Evolutionary conservation across 2,888 invertebrate species (phyloP), one percentile per base, ranked within the genome.

Genomic region (Caenorhabditis imperialis): DNA sequence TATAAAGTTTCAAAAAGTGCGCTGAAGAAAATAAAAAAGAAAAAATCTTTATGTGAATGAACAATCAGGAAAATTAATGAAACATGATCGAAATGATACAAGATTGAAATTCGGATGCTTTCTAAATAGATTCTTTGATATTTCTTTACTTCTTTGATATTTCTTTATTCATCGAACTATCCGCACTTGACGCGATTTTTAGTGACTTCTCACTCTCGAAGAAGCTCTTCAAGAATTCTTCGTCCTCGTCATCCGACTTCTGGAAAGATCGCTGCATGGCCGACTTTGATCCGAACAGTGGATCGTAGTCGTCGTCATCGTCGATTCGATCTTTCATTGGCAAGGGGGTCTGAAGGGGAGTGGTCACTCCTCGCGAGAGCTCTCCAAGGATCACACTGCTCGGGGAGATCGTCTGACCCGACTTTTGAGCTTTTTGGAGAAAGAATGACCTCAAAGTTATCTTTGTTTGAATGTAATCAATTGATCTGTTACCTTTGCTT

Each of bases 341-440:
- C 23, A 40, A n/a, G 3, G 55, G 55, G 1, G 55, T 55, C 20
- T 23, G 25, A 6, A 30, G 30, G 7, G 30, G 30, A 30, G 23
- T 25, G 3, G 20, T 44, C 16, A 16, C 8, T 27, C 12, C 55
- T 3, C 40, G 12, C 10, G 30, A 2, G 18, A 55, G 8, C 16
- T 55, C 30, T 30, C 55, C 55, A 1, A 55, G 33, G 30, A 55
- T 55, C 7, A 42, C 30, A 30, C 55, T 55, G 42, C 55, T 55
- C 3, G 55, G 55, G 2, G 55, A 55, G 4, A 55, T 22, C 12
- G 50, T 18, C 5, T 35, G 22, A 1, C 35, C 20, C 10, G 50
- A 50, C 3, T 20, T 1, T 50, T 14, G 14, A 16, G 22, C 18
- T 33, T 18, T 48, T 18, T 25, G 27, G 8, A 16, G 4, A 18